These are phyloP conservation scores for Potorous gilbertii DNA, from an alignment of 2,797 vertebrate genomes.

Conservation along the genomic window DNA sequence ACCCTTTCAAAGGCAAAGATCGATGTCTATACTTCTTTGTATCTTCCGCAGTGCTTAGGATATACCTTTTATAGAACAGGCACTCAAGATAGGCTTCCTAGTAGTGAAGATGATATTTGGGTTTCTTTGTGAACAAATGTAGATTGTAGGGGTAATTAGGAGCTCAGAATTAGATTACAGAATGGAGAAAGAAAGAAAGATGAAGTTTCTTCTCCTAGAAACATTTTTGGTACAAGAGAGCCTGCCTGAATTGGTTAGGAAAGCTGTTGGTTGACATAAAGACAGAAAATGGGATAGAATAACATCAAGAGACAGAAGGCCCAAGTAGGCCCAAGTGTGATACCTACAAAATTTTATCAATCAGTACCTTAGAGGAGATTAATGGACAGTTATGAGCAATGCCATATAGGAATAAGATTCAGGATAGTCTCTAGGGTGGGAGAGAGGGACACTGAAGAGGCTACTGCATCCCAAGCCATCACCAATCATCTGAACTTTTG, in stretches of 20 bases:
- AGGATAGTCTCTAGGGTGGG: background rate
- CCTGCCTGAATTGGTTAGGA: background rate
- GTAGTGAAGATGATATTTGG: background rate
- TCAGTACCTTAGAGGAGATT: background rate
- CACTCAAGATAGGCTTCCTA: background rate
- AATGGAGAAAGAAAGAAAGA: background rate
- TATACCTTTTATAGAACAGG: too few species aligned
- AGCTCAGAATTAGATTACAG: background rate
- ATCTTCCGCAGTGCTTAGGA: background rate
- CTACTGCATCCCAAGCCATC: background rate
- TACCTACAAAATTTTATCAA: background rate
- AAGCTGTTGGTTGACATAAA: background rate
- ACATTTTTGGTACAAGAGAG: background rate
- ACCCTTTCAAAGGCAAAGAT: background rate
- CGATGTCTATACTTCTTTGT: background rate
- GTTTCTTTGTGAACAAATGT: background rate
- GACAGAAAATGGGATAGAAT: background rate
- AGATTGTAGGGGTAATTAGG: background rate
- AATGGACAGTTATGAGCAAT: background rate
- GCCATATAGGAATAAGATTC: background rate
- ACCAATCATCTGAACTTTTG: background rate
- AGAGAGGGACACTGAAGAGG: background rate
- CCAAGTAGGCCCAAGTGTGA: background rate
- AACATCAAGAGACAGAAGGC: background rate
- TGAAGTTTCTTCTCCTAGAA: background rate